phyloP scores from a whole-genome alignment of 2,888 invertebrate genomes.

The Coelogynopora nodosa region DNA sequence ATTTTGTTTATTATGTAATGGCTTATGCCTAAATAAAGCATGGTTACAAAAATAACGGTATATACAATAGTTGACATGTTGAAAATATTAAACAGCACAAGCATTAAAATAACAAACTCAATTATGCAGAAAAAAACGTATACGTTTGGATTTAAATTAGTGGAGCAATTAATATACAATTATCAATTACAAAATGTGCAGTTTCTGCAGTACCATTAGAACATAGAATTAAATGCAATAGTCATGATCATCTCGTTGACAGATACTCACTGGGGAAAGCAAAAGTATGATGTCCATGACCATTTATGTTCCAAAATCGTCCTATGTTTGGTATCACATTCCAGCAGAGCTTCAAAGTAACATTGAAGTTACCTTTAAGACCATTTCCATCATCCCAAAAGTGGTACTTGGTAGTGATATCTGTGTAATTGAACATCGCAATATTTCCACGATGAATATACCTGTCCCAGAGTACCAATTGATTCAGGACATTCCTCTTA shows the following conservation, averaged over 20 bases:
- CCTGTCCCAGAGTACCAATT: slow-evolving; percentile 95
- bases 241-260: neutral
- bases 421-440: slow-evolving; percentile 83
- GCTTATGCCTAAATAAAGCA: no score
- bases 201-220: no score
- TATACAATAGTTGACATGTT: no score
- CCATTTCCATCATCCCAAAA: slow-evolving; percentile 99
- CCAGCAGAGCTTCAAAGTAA: slow-evolving; percentile 89
- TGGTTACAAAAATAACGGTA: no score
- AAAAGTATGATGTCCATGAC: slow-evolving; percentile 37
- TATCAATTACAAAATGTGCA: no score
- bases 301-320: neutral
- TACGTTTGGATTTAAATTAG: no score
- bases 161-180: no score
- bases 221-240: no score
- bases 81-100: no score
- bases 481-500: slow-evolving; percentile 70
- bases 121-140: no score
- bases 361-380: slow-evolving; percentile 83
- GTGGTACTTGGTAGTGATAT: slow-evolving; percentile 94
- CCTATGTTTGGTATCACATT: slow-evolving; percentile 98
- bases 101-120: no score
- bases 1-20: no score
- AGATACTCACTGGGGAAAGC: slow-evolving; percentile 40
- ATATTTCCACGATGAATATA: slow-evolving; percentile 89